These are phyloP conservation scores for Antheraea mylitta DNA, from an alignment of 1,140 invertebrate genomes.

Conservation along the genomic window DNA sequence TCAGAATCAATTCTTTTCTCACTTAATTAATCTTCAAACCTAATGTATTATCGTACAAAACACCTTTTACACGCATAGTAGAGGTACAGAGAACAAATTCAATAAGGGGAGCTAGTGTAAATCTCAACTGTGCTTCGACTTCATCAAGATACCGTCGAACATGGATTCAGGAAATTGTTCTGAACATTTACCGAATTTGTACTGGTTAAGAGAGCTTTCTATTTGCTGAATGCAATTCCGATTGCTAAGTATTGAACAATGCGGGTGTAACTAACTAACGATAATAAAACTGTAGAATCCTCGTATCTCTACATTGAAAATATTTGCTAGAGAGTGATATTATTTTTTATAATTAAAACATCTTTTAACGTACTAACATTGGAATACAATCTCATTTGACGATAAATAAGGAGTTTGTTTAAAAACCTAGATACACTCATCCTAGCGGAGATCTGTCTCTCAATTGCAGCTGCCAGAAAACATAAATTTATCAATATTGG, in stretches of 20 bases:
- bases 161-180: constrained; percentile 35
- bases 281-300: too few relatives aligned
- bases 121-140: constrained; percentile 46
- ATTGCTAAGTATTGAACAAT: constrained; percentile 18
- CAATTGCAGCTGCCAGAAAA: too few relatives aligned
- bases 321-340: too few relatives aligned
- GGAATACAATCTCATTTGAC: too few relatives aligned
- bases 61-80: constrained; percentile 8
- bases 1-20: neutral
- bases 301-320: too few relatives aligned
- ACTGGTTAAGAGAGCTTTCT: constrained; percentile 21
- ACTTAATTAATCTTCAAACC: neutral
- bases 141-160: constrained; percentile 42
- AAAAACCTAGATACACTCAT: too few relatives aligned
- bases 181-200: constrained; percentile 38
- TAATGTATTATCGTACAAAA: neutral
- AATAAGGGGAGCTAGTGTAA: constrained; percentile 49
- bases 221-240: constrained; percentile 16
- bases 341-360: too few relatives aligned
- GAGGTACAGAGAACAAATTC: constrained; percentile 44
- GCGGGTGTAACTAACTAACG: too few relatives aligned
- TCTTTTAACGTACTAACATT: too few relatives aligned
- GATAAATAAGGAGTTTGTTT: too few relatives aligned
- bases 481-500: too few relatives aligned
- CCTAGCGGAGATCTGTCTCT: too few relatives aligned